Percentiles rank a stretch among this genome's conserved stretches.
These are phyloP conservation scores for Dreissena rostriformis DNA, from an alignment of 1,140 invertebrate species.

Conservation along the genomic window DNA sequence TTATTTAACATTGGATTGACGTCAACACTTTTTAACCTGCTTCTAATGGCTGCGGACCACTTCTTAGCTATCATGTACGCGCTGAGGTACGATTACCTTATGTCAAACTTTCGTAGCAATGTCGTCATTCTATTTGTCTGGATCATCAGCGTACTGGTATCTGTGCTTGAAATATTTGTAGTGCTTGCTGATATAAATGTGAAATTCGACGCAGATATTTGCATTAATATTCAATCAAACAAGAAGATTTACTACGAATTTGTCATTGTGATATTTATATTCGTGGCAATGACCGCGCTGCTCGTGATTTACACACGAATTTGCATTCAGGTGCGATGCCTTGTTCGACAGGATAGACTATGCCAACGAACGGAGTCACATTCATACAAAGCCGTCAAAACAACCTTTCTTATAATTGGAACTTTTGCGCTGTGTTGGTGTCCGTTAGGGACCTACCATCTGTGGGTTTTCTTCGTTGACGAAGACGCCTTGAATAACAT, in stretches of 20 bases:
- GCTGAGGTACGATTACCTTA: background rate
- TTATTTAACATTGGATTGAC: background rate
- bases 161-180: background rate
- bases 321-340: background rate
- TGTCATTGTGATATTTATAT: background rate
- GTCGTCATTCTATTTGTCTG: background rate
- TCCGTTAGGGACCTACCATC: background rate
- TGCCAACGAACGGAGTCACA: background rate
- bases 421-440: conserved; percentile 1
- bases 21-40: background rate
- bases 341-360: background rate
- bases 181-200: background rate
- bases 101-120: background rate
- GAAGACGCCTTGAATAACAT: background rate
- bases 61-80: background rate
- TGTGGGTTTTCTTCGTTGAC: background rate
- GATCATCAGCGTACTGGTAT: background rate
- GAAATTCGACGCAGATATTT: background rate
- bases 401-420: background rate
- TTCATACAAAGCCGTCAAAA: background rate
- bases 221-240: background rate
- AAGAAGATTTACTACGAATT: background rate
- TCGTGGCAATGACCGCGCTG: background rate
- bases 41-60: background rate
- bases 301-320: background rate